These are phyloP conservation scores for Dunckerocampus dactyliophorus DNA, from an alignment of 2,113 vertebrate species.

Conservation along the genomic window DNA sequence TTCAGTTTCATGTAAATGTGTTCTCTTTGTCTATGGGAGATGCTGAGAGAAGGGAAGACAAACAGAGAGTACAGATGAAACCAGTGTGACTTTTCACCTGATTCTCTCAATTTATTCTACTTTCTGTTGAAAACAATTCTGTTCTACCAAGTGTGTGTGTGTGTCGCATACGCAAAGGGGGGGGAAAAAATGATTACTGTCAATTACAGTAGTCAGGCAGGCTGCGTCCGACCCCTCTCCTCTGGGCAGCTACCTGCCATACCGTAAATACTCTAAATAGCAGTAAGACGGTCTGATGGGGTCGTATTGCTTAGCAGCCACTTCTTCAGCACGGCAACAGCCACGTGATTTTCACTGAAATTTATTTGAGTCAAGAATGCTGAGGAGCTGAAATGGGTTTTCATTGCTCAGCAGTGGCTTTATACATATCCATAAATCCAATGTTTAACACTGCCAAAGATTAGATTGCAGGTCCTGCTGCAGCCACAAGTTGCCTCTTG, in stretches of 20 bases:
- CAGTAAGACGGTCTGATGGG: slow-evolving; percentile 10
- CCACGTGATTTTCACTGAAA: slow-evolving; percentile 25
- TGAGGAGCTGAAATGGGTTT: slow-evolving; percentile 33
- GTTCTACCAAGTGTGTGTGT: not conserved
- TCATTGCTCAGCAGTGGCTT: slow-evolving; percentile 44
- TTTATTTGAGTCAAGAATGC: slow-evolving; percentile 24
- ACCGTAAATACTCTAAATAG: slow-evolving; percentile 7
- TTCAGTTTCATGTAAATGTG: slow-evolving; percentile 18
- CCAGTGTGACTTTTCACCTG: slow-evolving; percentile 45
- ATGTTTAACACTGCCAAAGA: slow-evolving; percentile 27
- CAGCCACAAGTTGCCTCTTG: slow-evolving; percentile 10
- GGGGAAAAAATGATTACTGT: not conserved
- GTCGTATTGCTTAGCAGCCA: slow-evolving; percentile 17
- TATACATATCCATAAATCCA: slow-evolving; percentile 39
- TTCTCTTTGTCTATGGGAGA: not conserved
- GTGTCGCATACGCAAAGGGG: not conserved
- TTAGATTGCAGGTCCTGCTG: slow-evolving; percentile 6
- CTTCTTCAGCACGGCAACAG: slow-evolving; percentile 16
- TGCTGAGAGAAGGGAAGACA: slow-evolving; percentile 6
- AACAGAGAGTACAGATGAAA: slow-evolving; percentile 18
- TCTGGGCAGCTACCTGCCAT: not conserved
- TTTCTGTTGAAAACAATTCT: slow-evolving; percentile 10
- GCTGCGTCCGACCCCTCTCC: not conserved
- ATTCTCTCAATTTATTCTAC: slow-evolving; percentile 32
- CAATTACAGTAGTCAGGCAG: slow-evolving; percentile 8